These are phyloP conservation scores for Hypocryptadius cinnamomeus DNA, from an alignment of 2,113 vertebrate genomes.

Conservation along the genomic window DNA sequence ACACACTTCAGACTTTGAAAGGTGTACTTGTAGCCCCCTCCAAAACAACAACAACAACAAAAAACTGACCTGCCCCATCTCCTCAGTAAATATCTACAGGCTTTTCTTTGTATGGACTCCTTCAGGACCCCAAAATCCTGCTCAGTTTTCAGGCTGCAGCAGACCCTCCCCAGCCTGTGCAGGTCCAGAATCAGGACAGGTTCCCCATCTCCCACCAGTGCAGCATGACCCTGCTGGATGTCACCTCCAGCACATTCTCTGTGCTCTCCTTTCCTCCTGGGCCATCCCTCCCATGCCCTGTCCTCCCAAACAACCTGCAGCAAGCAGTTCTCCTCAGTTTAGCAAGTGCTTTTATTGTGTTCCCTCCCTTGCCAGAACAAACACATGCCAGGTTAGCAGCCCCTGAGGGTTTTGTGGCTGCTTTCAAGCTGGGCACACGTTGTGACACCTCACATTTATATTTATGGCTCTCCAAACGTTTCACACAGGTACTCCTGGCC, in stretches of 20 bases:
- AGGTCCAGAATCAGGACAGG: neutral
- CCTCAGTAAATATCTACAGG: neutral
- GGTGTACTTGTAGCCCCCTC: neutral
- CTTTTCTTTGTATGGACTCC: neutral
- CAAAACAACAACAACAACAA: neutral
- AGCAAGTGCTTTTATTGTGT: neutral
- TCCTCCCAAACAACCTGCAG: neutral
- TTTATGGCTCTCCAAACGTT: neutral
- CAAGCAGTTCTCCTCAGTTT: neutral
- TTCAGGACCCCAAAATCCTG: neutral
- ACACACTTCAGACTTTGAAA: neutral
- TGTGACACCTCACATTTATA: neutral
- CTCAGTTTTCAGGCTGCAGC: neutral
- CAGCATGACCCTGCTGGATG: neutral
- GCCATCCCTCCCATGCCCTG: neutral
- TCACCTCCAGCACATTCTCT: neutral
- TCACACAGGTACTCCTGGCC: neutral
- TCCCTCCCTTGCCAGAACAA: neutral
- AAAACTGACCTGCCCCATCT: neutral
- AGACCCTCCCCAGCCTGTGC: neutral
- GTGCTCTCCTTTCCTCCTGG: neutral
- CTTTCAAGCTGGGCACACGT: neutral
- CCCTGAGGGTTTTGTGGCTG: neutral
- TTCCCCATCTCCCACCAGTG: neutral
- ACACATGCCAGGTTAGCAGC: neutral